Conservation (phyloP, 2,888 invertebrate species). For the Dorcus hopei region DNA sequence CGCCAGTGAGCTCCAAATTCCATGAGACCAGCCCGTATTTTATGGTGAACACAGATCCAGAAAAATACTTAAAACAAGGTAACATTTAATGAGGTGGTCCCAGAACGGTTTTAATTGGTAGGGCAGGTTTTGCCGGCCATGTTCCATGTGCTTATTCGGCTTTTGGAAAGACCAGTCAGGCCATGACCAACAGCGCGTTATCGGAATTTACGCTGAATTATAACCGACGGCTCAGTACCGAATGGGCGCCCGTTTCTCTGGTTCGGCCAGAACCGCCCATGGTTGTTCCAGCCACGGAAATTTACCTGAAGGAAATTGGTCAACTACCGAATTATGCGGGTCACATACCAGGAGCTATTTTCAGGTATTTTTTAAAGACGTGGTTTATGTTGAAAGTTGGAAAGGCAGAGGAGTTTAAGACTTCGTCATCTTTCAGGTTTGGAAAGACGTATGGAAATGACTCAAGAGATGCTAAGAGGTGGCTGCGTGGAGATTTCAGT, state of each 20-base stretch:
- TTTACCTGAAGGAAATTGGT: slow-evolving; percentile 72
- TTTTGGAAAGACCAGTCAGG: slow-evolving; percentile 63
- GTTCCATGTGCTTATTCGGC: slow-evolving; percentile 64
- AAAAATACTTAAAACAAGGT: slow-evolving; percentile 66
- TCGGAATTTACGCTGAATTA: slow-evolving; percentile 75
- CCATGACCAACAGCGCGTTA: slow-evolving; percentile 67
- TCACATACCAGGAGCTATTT: slow-evolving; percentile 71
- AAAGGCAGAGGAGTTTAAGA: background rate
- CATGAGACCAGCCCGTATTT: slow-evolving; percentile 64
- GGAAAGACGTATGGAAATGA: slow-evolving; percentile 75
- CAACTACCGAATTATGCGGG: slow-evolving; percentile 75
- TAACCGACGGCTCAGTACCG: slow-evolving; percentile 66
- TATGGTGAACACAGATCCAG: slow-evolving; percentile 60
- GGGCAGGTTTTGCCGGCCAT: slow-evolving; percentile 60
- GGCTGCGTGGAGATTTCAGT: slow-evolving; percentile 65
- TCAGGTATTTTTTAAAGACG: slow-evolving; percentile 52
- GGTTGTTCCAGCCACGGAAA: slow-evolving; percentile 55
- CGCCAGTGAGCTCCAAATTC: slow-evolving; percentile 57
- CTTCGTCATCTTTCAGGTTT: slow-evolving; percentile 51
- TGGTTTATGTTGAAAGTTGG: background rate
- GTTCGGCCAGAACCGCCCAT: slow-evolving; percentile 52
- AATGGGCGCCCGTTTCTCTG: slow-evolving; percentile 71
- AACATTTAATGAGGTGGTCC: slow-evolving; percentile 27
- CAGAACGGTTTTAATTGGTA: background rate
- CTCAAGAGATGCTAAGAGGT: slow-evolving; percentile 69